Base-by-base conservation (phyloP, 2,888 invertebrate species). In the Sarcophaga carnaria region DNA sequence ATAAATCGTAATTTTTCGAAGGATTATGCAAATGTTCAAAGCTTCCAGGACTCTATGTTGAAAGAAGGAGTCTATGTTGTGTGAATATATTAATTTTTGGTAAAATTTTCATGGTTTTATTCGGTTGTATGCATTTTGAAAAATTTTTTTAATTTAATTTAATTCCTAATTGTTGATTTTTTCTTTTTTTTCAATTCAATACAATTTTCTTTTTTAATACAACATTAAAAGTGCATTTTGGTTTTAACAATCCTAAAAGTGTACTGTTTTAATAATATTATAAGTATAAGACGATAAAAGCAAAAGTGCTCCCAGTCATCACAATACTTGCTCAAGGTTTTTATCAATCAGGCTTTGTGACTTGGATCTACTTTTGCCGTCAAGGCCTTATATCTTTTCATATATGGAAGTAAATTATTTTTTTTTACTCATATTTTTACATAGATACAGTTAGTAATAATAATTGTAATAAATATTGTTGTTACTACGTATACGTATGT, bases 221-320 rank as follows among this genome's bases (percentile, higher is more conserved):
- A 84, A 82, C 79, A 84, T 79, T 79, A 76, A 85, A 87, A 87
- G 85, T 85, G 87, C 84, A 85, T 82, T 82, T 80, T 25, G 2
- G 54, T 20, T 62, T 67, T 17, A 69, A 75, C 49, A 62, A 67
- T 67, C 62, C 37, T 27, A 49, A 66, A 60, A 20, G 47, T 62
- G 60, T 74, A 47, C 54, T 78, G 22, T 64, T 80, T 72, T n/a
- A 47, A 60, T n/a, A 67, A 76, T 54, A 54, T 14, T 54, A 10
- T 54, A 3, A 4, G 2, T 49, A 17, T 4, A 54, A 54, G 54
- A 10, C 37, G 54, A 14, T 54, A 17, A 54, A 54, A 54, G 54
- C 54, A 54, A 54, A 54, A 54, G 4, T 54, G 5, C 37, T 37
- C 8, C 37, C 8, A 37, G 37, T 37, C 37, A 37, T 37, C 8